These are phyloP conservation scores for Brenthis hecate DNA, from an alignment of 2,888 invertebrate species.

Conservation along the genomic window DNA sequence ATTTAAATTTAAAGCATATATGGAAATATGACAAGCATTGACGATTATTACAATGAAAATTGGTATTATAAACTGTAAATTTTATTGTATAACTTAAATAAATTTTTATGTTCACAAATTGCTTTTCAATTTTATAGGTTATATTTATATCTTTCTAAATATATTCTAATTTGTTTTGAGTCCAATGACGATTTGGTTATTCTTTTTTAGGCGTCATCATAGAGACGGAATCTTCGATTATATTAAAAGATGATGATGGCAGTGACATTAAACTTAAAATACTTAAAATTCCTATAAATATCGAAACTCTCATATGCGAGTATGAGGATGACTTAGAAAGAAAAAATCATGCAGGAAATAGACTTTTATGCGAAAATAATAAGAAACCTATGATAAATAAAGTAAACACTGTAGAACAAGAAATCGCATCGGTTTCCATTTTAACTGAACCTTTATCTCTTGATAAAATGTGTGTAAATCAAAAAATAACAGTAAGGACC, in stretches of 20 bases:
- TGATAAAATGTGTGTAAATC: conserved; percentile 46
- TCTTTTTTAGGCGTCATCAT: conserved; percentile 66
- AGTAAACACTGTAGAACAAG: conserved; percentile 19
- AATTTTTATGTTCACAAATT: conserved; percentile 6
- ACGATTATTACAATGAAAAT: no score
- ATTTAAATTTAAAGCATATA: no score
- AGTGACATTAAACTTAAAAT: conserved; percentile 53
- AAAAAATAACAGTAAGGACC: conserved; percentile 38
- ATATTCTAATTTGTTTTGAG: conserved; percentile 5
- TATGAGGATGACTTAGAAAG: conserved; percentile 39
- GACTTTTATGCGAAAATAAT: no score
- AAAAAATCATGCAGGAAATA: background rate
- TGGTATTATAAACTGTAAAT: no score
- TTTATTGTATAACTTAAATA: background rate
- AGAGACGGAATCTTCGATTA: conserved; percentile 56
- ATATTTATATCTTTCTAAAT: no score
- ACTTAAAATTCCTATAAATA: conserved; percentile 57
- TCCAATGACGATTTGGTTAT: conserved; percentile 40
- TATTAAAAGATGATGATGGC: conserved; percentile 59
- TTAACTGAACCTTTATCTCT: conserved; percentile 58
- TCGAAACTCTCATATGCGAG: conserved; percentile 51
- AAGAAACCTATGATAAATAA: no score
- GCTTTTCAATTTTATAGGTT: conserved; percentile 4
- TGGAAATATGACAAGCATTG: no score
- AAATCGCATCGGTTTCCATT: conserved; percentile 39